Base-by-base conservation (phyloP, 2,888 invertebrate genomes). In the Eristalis tenax region DNA sequence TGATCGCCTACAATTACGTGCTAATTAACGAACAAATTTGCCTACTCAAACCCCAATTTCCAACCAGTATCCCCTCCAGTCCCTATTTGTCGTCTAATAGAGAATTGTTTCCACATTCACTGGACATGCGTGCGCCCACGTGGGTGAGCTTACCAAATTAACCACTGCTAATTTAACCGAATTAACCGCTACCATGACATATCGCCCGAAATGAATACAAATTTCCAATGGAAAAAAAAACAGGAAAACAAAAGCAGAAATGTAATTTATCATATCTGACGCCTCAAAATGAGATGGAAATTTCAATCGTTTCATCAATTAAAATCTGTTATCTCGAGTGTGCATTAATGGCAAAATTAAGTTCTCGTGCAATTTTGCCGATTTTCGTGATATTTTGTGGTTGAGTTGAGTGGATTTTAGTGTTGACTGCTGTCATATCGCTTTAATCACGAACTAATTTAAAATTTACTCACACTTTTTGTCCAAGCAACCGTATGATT, bases 211-310 rank as follows among this genome's bases (percentile, higher is more conserved):
- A 28, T n/a, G 13, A 59, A 23, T 13, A 26, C 59, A 23, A 59
- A 26, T 59, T 59, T 6, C 4, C 26, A n/a, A 2, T n/a, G 18
- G n/a, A 22, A 68, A 13, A 22, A 43, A 68, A 1, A 28, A 5
- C 56, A 64, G 18, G 10, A 32, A 68, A 38, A 28, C 28, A 38
- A 59, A 66, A 35, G 26, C 8, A 56, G 63, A 50, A 8, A 35
- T 43, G 22, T 32, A 73, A 79, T 79, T 43, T 80, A 43, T 61
- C 66, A 18, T 38, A 50, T 61, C 32, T 40, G 79, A 3, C 26
- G 64, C 79, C 83, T 59, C 43, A 56, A 73, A 83, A 71, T 78
- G 64, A 63, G 68, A 68, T 83, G 78, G 57, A 28, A 69, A 78
- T 74, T 79, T 83, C 22, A 83, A 74, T 83, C 11, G 38, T 38